These are phyloP conservation scores for Chelonus insularis DNA, from an alignment of 1,140 invertebrate genomes.

Conservation along the genomic window DNA sequence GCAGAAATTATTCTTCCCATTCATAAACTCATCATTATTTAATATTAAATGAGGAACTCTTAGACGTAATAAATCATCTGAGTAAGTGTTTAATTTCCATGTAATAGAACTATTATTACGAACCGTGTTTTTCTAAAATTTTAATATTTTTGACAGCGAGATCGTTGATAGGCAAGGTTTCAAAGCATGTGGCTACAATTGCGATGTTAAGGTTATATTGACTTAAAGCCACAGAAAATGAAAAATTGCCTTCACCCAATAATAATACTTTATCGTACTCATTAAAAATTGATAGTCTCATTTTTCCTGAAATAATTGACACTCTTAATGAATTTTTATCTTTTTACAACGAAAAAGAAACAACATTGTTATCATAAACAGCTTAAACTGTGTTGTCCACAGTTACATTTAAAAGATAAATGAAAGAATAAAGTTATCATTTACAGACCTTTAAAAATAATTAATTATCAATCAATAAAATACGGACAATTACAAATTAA, in stretches of 20 bases:
- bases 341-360: background rate
- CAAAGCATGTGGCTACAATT: slow-evolving; percentile 49
- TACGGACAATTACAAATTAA: no score
- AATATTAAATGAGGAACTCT: no score
- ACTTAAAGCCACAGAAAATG: slow-evolving; percentile 58
- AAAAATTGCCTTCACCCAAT: slow-evolving; percentile 67
- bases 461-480: no score
- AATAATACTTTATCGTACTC: slow-evolving; percentile 49
- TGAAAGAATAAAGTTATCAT: background rate
- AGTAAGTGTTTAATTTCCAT: no score
- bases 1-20: no score
- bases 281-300: slow-evolving; percentile 43
- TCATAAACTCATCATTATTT: no score
- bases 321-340: background rate
- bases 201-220: slow-evolving; percentile 41
- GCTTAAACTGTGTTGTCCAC: no score
- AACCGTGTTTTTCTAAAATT: slow-evolving; percentile 46
- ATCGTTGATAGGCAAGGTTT: slow-evolving; percentile 32
- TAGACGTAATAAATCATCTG: no score
- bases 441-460: no score
- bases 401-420: background rate
- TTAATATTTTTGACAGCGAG: slow-evolving; percentile 44
- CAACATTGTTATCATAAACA: no score
- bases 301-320: slow-evolving; percentile 16
- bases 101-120: slow-evolving; percentile 28